A percentile compares a stretch with the other conserved stretches of the same genome.
Conservation (phyloP, 2,888 invertebrate species). For the Ectobius pallidus region DNA sequence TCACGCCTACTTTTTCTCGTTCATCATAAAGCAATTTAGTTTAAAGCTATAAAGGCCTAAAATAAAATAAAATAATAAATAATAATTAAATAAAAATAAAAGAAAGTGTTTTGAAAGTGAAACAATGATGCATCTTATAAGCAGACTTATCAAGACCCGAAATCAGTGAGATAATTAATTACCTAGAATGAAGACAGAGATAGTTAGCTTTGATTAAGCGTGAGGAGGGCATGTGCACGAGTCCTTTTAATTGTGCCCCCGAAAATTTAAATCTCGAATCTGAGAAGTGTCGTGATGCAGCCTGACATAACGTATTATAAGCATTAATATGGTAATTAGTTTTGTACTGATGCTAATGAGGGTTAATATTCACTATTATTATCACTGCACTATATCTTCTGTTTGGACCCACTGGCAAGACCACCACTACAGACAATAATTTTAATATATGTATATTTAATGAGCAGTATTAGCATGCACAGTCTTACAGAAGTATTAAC, state of each 20-base stretch:
- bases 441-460: neutral
- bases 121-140: no score
- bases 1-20: no score
- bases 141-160: no score
- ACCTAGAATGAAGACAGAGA: neutral
- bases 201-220: conserved; percentile 12
- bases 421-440: neutral
- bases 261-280: conserved; percentile 6
- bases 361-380: conserved; percentile 18
- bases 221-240: conserved; percentile 18
- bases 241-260: conserved; percentile 6
- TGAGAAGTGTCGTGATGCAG: neutral
- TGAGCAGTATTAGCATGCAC: no score
- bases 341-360: conserved; percentile 22
- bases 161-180: neutral
- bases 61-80: no score
- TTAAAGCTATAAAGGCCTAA: no score
- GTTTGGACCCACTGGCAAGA: neutral
- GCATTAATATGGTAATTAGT: conserved; percentile 30
- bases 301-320: conserved; percentile 20
- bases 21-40: no score
- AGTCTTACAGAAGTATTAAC: no score
- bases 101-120: no score
- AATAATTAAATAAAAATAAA: no score
- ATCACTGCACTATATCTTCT: conserved; percentile 14